Evolutionary conservation across 2,113 vertebrate genomes (phyloP).

Genomic region (Antigone vipio): DNA sequence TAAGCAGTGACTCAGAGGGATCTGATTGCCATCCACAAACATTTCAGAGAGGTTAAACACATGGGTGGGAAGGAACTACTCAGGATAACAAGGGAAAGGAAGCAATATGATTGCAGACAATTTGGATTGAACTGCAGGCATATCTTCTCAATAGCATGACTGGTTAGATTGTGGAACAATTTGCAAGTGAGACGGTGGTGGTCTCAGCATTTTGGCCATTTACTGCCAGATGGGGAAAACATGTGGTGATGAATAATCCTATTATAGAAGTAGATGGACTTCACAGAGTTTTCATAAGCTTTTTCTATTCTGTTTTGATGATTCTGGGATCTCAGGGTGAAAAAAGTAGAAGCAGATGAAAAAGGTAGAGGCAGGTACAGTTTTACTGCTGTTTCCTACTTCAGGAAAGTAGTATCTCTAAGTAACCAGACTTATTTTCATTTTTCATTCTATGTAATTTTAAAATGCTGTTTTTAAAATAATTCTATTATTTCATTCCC

Average conservation of each 20-base stretch:
- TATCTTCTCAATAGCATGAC: conserved; percentile 14
- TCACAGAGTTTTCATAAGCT: not conserved
- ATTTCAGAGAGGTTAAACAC: conserved; percentile 49
- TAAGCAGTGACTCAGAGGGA: conserved; percentile 63
- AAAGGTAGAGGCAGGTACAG: not conserved
- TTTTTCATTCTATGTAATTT: not conserved
- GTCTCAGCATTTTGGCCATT: not conserved
- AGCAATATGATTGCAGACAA: conserved; percentile 55
- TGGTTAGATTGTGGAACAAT: not conserved
- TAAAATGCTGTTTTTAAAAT: not conserved
- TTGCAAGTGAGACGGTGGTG: not conserved
- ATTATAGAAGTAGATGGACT: not conserved
- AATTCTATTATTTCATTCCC: not conserved
- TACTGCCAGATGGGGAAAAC: conserved; percentile 30
- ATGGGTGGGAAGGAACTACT: conserved; percentile 43
- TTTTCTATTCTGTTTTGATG: not conserved
- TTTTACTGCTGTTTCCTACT: not conserved
- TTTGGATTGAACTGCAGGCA: conserved; percentile 27
- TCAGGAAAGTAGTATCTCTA: not conserved
- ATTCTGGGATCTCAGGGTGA: not conserved
- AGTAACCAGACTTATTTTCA: not conserved
- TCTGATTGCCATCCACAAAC: conserved; percentile 51
- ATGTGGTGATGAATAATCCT: conserved; percentile 24
- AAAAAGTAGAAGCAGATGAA: not conserved
- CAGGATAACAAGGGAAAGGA: conserved; percentile 51